Evolutionary conservation across 2,797 vertebrate genomes (phyloP).

Genomic region (Pyrocephalus nanus): DNA sequence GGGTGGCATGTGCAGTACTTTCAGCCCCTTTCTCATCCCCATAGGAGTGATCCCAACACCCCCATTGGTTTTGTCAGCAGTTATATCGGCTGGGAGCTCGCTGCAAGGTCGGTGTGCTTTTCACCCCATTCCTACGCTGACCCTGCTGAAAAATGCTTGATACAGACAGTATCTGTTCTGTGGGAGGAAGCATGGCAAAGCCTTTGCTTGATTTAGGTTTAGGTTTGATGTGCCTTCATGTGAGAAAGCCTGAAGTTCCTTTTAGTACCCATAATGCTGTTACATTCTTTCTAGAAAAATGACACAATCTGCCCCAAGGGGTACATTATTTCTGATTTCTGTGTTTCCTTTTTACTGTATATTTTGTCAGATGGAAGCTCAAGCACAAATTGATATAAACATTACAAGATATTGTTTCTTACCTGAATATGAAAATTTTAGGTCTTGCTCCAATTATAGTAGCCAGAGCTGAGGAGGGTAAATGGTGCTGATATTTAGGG

Average conservation of each 20-base stretch:
- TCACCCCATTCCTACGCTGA: background rate
- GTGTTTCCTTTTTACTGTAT: background rate
- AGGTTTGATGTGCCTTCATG: background rate
- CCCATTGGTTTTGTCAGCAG: background rate
- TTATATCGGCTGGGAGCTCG: accelerated
- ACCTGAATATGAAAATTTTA: background rate
- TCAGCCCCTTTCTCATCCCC: background rate
- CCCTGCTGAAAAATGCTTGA: background rate
- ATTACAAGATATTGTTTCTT: background rate
- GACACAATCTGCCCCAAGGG: background rate
- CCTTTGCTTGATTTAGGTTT: background rate
- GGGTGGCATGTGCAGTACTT: accelerated
- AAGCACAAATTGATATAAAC: background rate
- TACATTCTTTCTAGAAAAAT: background rate
- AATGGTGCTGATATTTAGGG: constrained; percentile 19
- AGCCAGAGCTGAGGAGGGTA: background rate
- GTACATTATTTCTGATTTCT: background rate
- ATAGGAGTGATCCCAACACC: background rate
- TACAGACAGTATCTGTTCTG: background rate
- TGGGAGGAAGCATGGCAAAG: background rate
- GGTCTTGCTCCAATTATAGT: background rate
- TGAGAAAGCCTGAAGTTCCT: background rate
- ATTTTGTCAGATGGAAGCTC: background rate
- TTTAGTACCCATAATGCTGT: background rate
- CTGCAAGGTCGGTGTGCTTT: background rate